These are phyloP conservation scores for Amphiprion clarkii DNA, from an alignment of 2,797 vertebrate genomes.

Conservation along the genomic window DNA sequence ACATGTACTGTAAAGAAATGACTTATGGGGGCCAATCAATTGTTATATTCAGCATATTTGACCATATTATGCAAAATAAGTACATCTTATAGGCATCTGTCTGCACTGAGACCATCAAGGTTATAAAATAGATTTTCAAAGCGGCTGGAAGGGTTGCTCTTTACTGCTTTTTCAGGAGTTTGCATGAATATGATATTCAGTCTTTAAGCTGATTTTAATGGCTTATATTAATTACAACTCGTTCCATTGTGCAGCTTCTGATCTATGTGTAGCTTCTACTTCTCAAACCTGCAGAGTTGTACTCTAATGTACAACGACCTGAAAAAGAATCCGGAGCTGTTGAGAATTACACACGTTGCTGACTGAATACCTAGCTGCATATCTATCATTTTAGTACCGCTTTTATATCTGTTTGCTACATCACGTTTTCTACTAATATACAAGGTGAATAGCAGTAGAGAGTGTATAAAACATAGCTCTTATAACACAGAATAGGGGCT, in stretches of 20 bases:
- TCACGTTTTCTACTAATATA: too few species aligned
- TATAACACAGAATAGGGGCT: too few species aligned
- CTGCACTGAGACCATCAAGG: constrained; percentile 14
- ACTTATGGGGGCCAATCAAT: constrained; percentile 43
- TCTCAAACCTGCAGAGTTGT: constrained; percentile 1
- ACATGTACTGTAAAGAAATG: constrained; percentile 22
- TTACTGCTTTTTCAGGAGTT: neutral
- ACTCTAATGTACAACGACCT: neutral
- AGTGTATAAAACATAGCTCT: too few species aligned
- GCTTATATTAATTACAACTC: neutral
- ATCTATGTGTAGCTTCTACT: neutral
- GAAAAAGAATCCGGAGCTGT: neutral
- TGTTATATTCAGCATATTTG: constrained; percentile 43
- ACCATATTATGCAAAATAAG: constrained; percentile 30
- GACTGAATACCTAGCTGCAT: neutral
- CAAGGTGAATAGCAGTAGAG: too few species aligned
- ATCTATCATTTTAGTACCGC: too few species aligned
- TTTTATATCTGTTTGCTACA: too few species aligned
- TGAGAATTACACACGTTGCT: neutral
- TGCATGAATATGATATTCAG: neutral
- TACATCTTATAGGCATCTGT: constrained; percentile 6
- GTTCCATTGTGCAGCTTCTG: neutral
- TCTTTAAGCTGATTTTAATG: neutral
- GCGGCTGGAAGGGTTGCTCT: neutral
- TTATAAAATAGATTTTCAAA: constrained; percentile 8